Percentiles rank a stretch among this genome's conserved stretches.
Conservation (phyloP, 64 coral and sea anemone genomes). For the Stichodactyla helianthus region DNA sequence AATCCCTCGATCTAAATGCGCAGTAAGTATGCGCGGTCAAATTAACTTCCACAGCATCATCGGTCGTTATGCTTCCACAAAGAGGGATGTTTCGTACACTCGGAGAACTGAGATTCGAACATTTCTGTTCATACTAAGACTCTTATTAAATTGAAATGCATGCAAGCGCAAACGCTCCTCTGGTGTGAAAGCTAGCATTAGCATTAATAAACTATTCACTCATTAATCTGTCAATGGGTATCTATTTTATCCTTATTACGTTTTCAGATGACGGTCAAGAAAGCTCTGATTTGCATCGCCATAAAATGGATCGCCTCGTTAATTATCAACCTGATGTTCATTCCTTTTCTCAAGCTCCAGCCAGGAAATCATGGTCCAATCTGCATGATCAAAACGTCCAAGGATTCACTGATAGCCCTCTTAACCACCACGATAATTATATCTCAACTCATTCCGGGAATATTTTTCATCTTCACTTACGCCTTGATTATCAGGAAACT, state of each 20-base stretch:
- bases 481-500: slow-evolving; percentile 32
- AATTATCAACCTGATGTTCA: neutral
- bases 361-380: neutral
- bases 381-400: neutral
- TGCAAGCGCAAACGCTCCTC: too few relatives aligned
- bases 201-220: too few relatives aligned
- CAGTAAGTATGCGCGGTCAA: too few relatives aligned
- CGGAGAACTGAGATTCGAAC: too few relatives aligned
- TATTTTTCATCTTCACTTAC: slow-evolving; percentile 7
- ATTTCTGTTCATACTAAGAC: too few relatives aligned
- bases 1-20: too few relatives aligned
- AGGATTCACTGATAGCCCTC: neutral
- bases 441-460: slow-evolving; percentile 16
- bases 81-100: too few relatives aligned
- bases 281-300: neutral
- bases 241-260: neutral
- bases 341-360: neutral
- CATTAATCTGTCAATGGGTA: neutral
- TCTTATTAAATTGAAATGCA: too few relatives aligned
- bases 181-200: too few relatives aligned
- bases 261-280: slow-evolving; percentile 28
- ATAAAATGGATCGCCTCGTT: slow-evolving; percentile 12
- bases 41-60: too few relatives aligned
- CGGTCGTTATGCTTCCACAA: too few relatives aligned
- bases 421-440: neutral